phyloP scores from a whole-genome alignment of 2,797 vertebrate genomes.

The Phrynocephalus forsythii region DNA sequence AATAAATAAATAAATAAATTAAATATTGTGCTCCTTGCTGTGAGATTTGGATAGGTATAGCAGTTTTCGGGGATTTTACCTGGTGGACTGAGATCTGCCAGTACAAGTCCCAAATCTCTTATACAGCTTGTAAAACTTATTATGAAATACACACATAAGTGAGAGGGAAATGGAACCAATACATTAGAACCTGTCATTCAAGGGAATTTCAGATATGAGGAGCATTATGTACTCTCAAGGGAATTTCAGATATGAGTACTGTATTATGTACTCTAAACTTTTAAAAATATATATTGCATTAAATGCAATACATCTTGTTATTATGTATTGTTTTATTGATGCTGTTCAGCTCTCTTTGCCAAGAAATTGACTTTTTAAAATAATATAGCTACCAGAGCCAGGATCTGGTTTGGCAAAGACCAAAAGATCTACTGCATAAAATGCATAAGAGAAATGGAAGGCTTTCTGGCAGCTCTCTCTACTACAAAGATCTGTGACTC shows the following conservation, averaged over 20 bases:
- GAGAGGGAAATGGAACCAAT: neutral
- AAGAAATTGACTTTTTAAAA: neutral
- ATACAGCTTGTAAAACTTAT: neutral
- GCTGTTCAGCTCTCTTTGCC: neutral
- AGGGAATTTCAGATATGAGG: neutral
- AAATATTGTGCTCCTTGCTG: too few species aligned
- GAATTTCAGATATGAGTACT: neutral
- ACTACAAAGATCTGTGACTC: conserved; percentile 65
- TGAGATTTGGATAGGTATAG: too few species aligned
- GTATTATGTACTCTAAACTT: neutral
- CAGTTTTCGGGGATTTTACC: too few species aligned
- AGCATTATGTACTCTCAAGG: neutral
- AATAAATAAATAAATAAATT: too few species aligned
- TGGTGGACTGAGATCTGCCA: too few species aligned
- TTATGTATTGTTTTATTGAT: neutral
- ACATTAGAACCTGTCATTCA: neutral
- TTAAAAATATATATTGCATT: neutral
- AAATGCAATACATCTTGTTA: neutral
- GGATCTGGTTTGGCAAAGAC: neutral
- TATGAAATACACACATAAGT: neutral
- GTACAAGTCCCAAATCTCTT: too few species aligned
- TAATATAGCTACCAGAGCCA: neutral
- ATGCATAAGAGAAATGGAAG: neutral
- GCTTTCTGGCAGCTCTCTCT: fast-evolving
- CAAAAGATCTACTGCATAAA: neutral